Evolutionary conservation across 2,113 vertebrate genomes (phyloP), one percentile per base, ranked within the genome.

Genomic region (Strix uralensis): DNA sequence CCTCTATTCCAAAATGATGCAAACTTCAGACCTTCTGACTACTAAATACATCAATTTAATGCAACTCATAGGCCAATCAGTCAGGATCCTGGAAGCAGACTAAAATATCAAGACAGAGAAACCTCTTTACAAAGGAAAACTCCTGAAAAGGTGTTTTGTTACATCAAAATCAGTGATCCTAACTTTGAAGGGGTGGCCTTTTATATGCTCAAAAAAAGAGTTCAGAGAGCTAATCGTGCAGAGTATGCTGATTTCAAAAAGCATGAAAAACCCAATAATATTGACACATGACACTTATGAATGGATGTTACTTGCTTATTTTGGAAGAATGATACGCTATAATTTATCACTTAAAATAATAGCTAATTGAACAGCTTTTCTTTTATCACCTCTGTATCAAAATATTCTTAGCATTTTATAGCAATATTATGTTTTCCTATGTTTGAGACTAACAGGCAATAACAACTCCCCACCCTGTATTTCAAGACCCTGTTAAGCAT

Each of bases 351-450:
- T 92, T 73, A 92, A 97, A 97, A 86, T 85, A 91, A 95, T 25
- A 93, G 70, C 46, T 92, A 96, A 96, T 81, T 81, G 44, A 97
- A 96, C 74, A 84, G 65, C 63, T 97, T 95, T 96, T 77, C 86
- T 94, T 96, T 95, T 83, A 80, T 88, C 66, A 75, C 9, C 4
- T 84, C 80, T 63, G 34, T 89, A 86, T 96, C 77, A 94, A 96
- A 91, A 86, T 66, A 88, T 27, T 61, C 92, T 74, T 88, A 81
- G 82, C n/a, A n/a, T 86, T 70, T 79, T 86, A 97, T 26, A 89
- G 90, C 19, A 75, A 77, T 49, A 88, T 65, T 46, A 40, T 55
- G 38, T 46, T 75, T 63, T 49, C 23, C 46, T 80, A 30, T 10
- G 6, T 81, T 71, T 97, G 54, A 85, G 40, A 74, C 34, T 90